Evolutionary conservation across 2,888 invertebrate species (phyloP).

Genomic region (Nomada fabriciana): DNA sequence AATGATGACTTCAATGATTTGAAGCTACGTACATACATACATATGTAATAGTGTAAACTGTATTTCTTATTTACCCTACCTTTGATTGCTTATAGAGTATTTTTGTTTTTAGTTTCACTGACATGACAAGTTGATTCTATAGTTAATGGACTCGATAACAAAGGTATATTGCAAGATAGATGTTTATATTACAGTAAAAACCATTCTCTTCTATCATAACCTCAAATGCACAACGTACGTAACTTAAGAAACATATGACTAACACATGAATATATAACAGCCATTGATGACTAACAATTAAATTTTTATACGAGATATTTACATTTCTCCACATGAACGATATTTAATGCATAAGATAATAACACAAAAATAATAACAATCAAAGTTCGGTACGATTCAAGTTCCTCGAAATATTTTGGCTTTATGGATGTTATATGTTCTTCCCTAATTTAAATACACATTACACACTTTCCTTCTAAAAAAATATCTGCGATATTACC

Average conservation of each 20-base stretch:
- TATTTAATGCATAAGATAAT: background rate
- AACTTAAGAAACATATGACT: too few species aligned
- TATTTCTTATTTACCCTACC: too few species aligned
- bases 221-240: too few species aligned
- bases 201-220: too few species aligned
- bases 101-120: background rate
- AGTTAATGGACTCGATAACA: too few species aligned
- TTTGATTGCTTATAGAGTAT: too few species aligned
- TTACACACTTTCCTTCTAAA: conserved; percentile 46
- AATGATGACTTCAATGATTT: too few species aligned
- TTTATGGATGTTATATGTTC: background rate
- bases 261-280: too few species aligned
- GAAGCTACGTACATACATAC: too few species aligned
- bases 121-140: background rate
- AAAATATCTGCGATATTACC: conserved; percentile 56
- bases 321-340: background rate
- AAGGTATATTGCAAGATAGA: background rate
- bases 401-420: conserved; percentile 19
- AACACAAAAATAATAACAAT: background rate
- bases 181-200: background rate
- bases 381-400: background rate
- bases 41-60: too few species aligned
- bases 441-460: conserved; percentile 41
- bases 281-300: background rate
- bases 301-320: background rate